Evolutionary conservation across 2,888 invertebrate species (phyloP).

Genomic region (Chirona hameri): DNA sequence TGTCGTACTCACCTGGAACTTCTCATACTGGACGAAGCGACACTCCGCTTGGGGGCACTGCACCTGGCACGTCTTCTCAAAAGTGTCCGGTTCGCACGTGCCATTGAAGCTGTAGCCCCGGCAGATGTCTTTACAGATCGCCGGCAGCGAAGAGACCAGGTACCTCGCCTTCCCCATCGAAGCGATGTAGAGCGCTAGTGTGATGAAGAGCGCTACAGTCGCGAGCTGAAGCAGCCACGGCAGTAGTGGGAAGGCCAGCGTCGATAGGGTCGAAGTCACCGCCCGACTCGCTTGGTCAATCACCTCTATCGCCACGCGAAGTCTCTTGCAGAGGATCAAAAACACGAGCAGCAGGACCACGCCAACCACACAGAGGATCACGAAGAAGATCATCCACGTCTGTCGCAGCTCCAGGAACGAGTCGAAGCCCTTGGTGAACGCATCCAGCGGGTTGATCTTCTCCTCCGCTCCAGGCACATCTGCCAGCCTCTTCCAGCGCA

Average conservation of each 20-base stretch:
- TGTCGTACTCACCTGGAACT: slow-evolving; percentile 41
- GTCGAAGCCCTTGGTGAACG: slow-evolving; percentile 46
- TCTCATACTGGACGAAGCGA: slow-evolving; percentile 58
- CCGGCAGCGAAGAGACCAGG: slow-evolving; percentile 47
- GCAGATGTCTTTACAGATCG: slow-evolving; percentile 12
- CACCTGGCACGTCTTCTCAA: slow-evolving; percentile 52
- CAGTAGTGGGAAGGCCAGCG: slow-evolving; percentile 83
- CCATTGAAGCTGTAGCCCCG: slow-evolving; percentile 43
- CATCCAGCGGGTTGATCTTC: slow-evolving; percentile 31
- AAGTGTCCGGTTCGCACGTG: slow-evolving; percentile 56
- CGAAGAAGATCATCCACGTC: slow-evolving; percentile 66
- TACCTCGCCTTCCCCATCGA: slow-evolving; percentile 65
- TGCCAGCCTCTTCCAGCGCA: slow-evolving; percentile 5
- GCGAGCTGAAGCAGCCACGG: slow-evolving; percentile 79
- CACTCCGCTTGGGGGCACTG: slow-evolving; percentile 55
- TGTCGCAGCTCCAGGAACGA: slow-evolving; percentile 56
- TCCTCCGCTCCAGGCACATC: background rate
- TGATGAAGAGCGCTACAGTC: slow-evolving; percentile 66
- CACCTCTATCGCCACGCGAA: slow-evolving; percentile 81
- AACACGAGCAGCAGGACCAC: slow-evolving; percentile 66
- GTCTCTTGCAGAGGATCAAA: slow-evolving; percentile 71
- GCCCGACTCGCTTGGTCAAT: slow-evolving; percentile 88
- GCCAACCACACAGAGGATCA: slow-evolving; percentile 61
- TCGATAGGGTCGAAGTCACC: slow-evolving; percentile 74
- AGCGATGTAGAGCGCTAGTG: slow-evolving; percentile 65